Evolutionary conservation across 1,140 invertebrate genomes (phyloP).

Genomic region (Pachypsylla venusta): DNA sequence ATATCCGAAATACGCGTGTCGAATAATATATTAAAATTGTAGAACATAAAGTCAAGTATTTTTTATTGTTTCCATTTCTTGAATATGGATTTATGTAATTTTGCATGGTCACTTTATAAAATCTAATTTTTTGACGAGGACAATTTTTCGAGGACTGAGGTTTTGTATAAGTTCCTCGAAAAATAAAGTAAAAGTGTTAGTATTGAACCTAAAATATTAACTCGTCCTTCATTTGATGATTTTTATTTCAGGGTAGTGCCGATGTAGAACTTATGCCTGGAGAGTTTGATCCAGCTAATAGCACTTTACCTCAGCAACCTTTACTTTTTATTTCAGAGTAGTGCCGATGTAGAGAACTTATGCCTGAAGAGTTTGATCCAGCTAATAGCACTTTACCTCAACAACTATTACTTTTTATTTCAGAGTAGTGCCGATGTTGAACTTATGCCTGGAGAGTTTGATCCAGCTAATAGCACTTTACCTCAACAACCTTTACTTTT

Average conservation of each 20-base stretch:
- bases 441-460: slow-evolving; percentile 76
- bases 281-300: slow-evolving; percentile 71
- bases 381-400: slow-evolving; percentile 76
- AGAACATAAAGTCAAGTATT: no score
- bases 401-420: slow-evolving; percentile 50
- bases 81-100: no score
- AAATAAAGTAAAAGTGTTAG: no score
- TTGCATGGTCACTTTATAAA: no score
- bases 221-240: no score
- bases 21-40: no score
- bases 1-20: no score
- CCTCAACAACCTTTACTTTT: slow-evolving; percentile 75
- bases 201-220: no score
- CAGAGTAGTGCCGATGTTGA: slow-evolving; percentile 47
- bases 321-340: slow-evolving; percentile 41
- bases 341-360: slow-evolving; percentile 56
- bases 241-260: slow-evolving; percentile 35
- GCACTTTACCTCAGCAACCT: slow-evolving; percentile 80
- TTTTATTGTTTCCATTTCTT: no score
- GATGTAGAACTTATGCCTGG: slow-evolving; percentile 78
- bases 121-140: no score
- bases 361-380: slow-evolving; percentile 82
- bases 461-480: slow-evolving; percentile 70
- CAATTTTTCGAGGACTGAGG: no score
- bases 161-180: no score